Evolutionary conservation across 2,888 invertebrate genomes (phyloP).

Genomic region (Galerucella calmariensis): DNA sequence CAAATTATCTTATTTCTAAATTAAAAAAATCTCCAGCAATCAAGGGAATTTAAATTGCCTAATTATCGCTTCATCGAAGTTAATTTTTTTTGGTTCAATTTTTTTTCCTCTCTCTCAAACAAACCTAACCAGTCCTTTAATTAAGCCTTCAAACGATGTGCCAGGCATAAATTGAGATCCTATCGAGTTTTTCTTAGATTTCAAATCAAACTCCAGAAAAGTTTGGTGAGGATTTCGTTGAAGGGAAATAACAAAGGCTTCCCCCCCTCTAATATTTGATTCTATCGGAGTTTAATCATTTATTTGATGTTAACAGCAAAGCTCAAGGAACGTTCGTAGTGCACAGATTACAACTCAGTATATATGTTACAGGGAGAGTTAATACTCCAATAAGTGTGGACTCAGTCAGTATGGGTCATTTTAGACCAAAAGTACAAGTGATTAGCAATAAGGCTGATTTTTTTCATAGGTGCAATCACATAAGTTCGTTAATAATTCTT

Average conservation of each 20-base stretch:
- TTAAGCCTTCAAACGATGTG: conserved; percentile 24
- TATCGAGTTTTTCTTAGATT: conserved; percentile 11
- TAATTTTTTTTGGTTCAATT: conserved; percentile 27
- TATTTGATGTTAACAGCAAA: neutral
- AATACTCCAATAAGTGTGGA: too few species aligned
- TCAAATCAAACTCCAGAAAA: conserved; percentile 22
- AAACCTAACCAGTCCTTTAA: conserved; percentile 31
- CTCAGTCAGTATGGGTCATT: too few species aligned
- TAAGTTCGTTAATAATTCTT: too few species aligned
- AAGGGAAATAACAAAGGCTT: neutral
- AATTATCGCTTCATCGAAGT: conserved; percentile 39
- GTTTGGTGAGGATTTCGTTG: neutral
- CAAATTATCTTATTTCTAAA: conserved; percentile 22
- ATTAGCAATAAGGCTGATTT: too few species aligned
- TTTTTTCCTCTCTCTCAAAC: conserved; percentile 8
- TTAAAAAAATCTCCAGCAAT: conserved; percentile 32
- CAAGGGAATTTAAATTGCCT: conserved; percentile 43
- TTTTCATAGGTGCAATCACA: too few species aligned
- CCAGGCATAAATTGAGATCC: conserved; percentile 16
- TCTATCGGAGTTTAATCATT: neutral
- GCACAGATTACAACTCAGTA: too few species aligned
- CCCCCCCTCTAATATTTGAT: neutral
- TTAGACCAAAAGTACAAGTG: too few species aligned
- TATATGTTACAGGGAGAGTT: too few species aligned
- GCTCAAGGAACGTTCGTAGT: too few species aligned